Conservation (phyloP, 2,113 vertebrate genomes). For the Budorcas taxicolor region DNA sequence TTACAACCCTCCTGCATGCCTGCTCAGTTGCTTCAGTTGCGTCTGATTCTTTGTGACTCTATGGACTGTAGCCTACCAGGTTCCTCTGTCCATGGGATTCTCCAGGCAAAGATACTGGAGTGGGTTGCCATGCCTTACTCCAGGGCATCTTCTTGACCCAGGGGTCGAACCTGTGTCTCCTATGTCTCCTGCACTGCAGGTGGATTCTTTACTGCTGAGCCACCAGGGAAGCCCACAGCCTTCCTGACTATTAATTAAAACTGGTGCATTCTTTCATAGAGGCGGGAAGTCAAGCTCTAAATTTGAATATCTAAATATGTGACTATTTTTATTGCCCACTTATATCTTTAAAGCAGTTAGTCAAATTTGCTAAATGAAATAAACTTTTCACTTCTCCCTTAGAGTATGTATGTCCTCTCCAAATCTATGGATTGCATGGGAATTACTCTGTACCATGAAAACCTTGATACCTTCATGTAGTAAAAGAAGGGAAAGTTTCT, state of each 20-base stretch:
- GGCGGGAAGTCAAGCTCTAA: not conserved
- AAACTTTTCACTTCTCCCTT: not conserved
- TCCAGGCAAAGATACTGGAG: not conserved
- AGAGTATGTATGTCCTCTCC: not conserved
- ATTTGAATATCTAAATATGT: not conserved
- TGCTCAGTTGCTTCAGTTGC: not conserved
- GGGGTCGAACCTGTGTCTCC: not conserved
- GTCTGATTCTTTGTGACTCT: not conserved
- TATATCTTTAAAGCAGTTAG: not conserved
- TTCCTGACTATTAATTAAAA: not conserved
- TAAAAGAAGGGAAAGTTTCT: not conserved
- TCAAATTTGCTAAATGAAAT: not conserved
- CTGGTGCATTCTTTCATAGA: not conserved
- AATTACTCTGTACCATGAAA: not conserved
- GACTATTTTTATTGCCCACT: not conserved
- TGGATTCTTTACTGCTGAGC: not conserved
- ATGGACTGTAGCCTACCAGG: not conserved
- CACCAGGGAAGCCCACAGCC: not conserved
- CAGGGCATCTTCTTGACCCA: not conserved
- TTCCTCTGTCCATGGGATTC: not conserved
- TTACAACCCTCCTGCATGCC: not conserved
- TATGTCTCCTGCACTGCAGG: not conserved
- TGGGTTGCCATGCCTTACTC: not conserved
- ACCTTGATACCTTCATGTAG: not conserved
- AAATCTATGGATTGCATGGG: not conserved